These are phyloP conservation scores for Molossus molossus DNA, from an alignment of 2,797 vertebrate genomes.

Conservation along the genomic window DNA sequence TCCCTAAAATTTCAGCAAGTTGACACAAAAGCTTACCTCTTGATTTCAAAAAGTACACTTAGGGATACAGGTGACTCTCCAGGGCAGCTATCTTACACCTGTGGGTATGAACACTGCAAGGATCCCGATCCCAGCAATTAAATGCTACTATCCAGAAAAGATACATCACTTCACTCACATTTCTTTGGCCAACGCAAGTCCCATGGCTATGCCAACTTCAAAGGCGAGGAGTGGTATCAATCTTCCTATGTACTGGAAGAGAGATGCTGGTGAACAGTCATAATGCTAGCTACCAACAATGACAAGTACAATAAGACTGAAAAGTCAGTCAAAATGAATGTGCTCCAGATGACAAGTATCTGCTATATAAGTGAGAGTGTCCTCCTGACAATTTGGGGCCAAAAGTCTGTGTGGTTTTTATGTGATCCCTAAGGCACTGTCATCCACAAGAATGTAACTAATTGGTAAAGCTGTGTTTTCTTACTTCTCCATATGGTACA, in stretches of 20 bases:
- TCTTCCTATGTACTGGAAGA: not conserved
- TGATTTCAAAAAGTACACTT: not conserved
- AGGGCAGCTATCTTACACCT: not conserved
- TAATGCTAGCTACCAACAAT: not conserved
- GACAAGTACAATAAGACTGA: not conserved
- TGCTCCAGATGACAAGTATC: not conserved
- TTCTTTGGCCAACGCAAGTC: constrained; percentile 26
- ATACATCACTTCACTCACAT: not conserved
- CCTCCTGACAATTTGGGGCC: not conserved
- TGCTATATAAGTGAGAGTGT: not conserved
- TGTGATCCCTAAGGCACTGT: constrained; percentile 45
- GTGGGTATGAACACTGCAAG: not conserved
- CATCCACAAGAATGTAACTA: constrained; percentile 70
- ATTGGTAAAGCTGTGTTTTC: constrained; percentile 68
- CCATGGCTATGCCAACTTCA: not conserved
- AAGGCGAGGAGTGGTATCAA: not conserved
- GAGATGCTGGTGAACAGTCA: not conserved
- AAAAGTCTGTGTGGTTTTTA: constrained; percentile 12
- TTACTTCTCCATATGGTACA: constrained; percentile 69
- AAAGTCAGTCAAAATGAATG: not conserved
- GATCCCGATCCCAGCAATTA: not conserved
- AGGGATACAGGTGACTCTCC: not conserved
- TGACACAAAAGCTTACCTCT: not conserved
- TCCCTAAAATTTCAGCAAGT: not conserved
- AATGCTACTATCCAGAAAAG: not conserved